Evolutionary conservation across 2,888 invertebrate genomes (phyloP), one percentile per base, ranked within the genome.

Genomic region (Psococerastis gibbosa): DNA sequence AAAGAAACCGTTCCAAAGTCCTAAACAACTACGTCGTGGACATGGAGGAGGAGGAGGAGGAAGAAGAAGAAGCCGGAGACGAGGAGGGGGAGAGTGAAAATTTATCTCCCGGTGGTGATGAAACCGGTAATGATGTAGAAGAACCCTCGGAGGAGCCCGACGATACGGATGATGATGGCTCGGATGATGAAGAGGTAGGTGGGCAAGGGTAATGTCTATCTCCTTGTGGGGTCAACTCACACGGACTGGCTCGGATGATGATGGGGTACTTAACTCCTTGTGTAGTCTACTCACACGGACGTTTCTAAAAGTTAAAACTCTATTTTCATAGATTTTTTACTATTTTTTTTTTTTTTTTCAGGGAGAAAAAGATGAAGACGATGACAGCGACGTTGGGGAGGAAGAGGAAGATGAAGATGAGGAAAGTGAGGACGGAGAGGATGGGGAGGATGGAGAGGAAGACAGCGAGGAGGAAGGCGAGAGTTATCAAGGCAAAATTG

Each of bases 11-110:
- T 20, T 17, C 4, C 27, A 27, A 27, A 11, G 11, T 11, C 27
- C 11, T 27, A 6, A 27, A 6, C 27, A 27, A 27, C 27, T 27
- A 49, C 22, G 49, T 49, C n/a, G 43, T 44, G 17, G 45, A 43
- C 22, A 49, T 41, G 23, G 49, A 48, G 23, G 47, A 43, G 23
- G 44, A 48, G 3, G 49, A 52, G 16, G 50, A 49, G 34, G 50
- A 49, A 3, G 48, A 45, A 15, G 50, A 49, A 22, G 41, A 35
- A 9, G 46, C 50, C 22, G 47, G 49, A 9, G 52, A 6, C 45
- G 49, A 32, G 27, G 43, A 43, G 16, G 46, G 9, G 45, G 48
- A 42, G n/a, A n/a, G n/a, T n/a, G n/a, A n/a, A n/a, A n/a, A n/a
- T n/a, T n/a, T n/a, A n/a, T n/a, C n/a, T n/a, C n/a, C n/a, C n/a